Base-by-base conservation (phyloP, 2,888 invertebrate genomes). In the Mythimna albipuncta region DNA sequence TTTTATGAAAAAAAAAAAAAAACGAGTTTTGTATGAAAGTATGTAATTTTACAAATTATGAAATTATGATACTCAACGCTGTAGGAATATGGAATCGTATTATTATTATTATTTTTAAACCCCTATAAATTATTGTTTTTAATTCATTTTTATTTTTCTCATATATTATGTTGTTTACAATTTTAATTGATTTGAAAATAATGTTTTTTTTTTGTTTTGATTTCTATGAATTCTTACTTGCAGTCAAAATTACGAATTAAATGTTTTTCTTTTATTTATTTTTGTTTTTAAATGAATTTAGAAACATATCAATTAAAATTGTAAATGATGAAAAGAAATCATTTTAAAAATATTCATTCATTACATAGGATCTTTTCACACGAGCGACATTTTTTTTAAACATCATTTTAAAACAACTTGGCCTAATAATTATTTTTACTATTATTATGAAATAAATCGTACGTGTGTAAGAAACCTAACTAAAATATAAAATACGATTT, bases 21-120 rank as follows among this genome's bases (percentile, higher is more conserved):
- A 64, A 64, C 73, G 71, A 73, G 66, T 80, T 85, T 75, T 79
- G 75, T 77, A 75, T 74, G 75, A 64, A 72, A 69, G 77, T 74
- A 84, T 78, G 81, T 79, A 77, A 81, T 79, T 75, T 35, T 57
- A 82, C 77, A 83, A 83, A 78, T 78, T 81, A 89, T 87, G 83
- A 84, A 87, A 85, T 87, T 87, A 89, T 87, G 89, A 90, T 90
- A 90, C 90, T 90, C 90, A 89, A 79, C 66, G 71, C 66, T 82
- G 81, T 86, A 79, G 85, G 81, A 85, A 88, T 88, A 87, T 88
- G 75, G 75, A 88, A 88, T 88, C 86, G 83, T 90, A 87, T 88
- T 83, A 70, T 54, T 79, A 47, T 47, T 19, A 47, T 77, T 82
- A 71, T 71, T 82, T 73, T 80, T 58, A 32, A 81, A 79, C 73